Base-by-base conservation (phyloP, 1,140 invertebrate species). In the Potamilus streckersoni region DNA sequence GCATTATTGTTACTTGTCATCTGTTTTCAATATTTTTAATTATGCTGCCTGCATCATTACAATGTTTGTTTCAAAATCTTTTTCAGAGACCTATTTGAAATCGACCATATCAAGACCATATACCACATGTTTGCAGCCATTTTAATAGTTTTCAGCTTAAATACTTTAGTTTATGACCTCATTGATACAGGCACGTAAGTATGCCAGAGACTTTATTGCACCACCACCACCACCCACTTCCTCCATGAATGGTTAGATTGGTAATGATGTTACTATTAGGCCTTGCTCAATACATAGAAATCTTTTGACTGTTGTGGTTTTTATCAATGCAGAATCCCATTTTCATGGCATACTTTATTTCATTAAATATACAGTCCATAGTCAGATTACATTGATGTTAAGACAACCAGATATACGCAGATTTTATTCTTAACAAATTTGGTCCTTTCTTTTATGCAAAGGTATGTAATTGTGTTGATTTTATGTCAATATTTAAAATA, bases 121-220 rank as follows among this genome's bases (percentile, higher is more conserved):
- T 95, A 95, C 86, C 93, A 97, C 88, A 93, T 96, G 69, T 96
- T 96, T 88, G 91, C 94, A n/a, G 93, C 94, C 62, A 94, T 94
- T 79, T 91, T 96, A 31, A 91, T 96, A 63, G 91, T 96, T 64
- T 91, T 96, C 72, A 91, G 95, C 65, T 86, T 95, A 55, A 93
- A 95, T 81, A 94, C 93, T 1, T 89, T 94, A 17, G 90, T 93
- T 15, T 92, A 93, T 80, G 95, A 96, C 85, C 91, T 94, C 74
- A 88, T 95, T 31, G 92, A 95, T 79, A 92, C 92, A 74, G 94
- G 94, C 85, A 93, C 92, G 95, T 95, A 92, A 93, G 93, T 92
- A 19, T 63, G 1, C n/a, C n/a, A 55, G 38, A 14, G 20, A 31
- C 1, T 20, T 57, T 59, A 31, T 17, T 20, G 31, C 8, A 5